phyloP scores from a whole-genome alignment of 1,140 invertebrate species.

The Atta colombica region DNA sequence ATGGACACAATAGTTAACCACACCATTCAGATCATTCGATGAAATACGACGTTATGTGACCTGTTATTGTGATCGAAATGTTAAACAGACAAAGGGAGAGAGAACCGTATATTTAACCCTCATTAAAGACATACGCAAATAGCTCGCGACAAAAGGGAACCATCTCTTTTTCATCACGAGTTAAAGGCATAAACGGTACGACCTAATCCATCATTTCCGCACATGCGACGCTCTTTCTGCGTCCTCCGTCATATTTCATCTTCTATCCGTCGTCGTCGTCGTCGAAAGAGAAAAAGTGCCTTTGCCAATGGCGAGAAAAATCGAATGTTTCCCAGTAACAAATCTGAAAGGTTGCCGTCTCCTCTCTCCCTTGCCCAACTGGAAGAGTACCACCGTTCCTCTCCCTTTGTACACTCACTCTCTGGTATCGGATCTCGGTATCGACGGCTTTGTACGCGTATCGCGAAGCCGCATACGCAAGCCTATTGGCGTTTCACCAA shows the following conservation, averaged over 20 bases:
- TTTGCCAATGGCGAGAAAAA: constrained; percentile 41
- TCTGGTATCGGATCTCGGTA: constrained; percentile 6
- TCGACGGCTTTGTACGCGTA: constrained; percentile 46
- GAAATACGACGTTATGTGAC: background rate
- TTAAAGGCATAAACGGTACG: constrained; percentile 29
- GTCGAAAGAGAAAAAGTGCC: constrained; percentile 23
- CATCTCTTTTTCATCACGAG: background rate
- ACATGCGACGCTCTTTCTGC: constrained; percentile 17
- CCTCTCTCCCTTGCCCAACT: background rate
- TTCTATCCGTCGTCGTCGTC: background rate
- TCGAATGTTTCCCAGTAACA: constrained; percentile 42
- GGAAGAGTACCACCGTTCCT: background rate
- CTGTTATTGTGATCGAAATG: background rate
- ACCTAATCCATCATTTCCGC: constrained; percentile 52
- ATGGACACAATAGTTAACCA: constrained; percentile 13
- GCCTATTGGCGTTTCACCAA: constrained; percentile 39
- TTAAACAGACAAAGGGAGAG: background rate
- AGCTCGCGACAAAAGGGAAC: background rate
- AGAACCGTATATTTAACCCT: background rate
- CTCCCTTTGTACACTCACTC: background rate
- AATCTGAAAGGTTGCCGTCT: constrained; percentile 41
- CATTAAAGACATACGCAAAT: background rate
- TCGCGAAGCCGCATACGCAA: constrained; percentile 31
- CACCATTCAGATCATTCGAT: background rate
- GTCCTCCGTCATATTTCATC: constrained; percentile 33